Base-by-base conservation (phyloP, 37 sponge, comb jelly and placozoan species). In the Cladorhizidae sp. region DNA sequence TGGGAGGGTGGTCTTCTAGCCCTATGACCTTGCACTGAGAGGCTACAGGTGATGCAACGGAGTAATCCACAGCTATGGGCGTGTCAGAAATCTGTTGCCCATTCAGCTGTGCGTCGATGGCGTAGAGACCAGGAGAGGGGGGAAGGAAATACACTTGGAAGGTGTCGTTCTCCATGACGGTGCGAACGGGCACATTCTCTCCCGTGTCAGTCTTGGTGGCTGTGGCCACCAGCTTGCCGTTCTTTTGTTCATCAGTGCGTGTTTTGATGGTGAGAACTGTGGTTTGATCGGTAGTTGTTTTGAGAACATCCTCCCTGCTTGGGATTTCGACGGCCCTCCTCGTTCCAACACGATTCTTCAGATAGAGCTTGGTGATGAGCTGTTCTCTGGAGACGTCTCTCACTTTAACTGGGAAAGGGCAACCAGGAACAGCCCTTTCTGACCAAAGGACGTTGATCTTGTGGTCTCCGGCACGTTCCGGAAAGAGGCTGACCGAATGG, bases 381-480 rank as follows among this genome's bases (percentile, higher is more conserved):
- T 79, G 33, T 33, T 80, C 85, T 11, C 36, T 37, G 6, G 76
- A 31, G 18, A 31, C 59, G 15, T 86, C 86, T 18, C 31, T 45
- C 67, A 87, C 86, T 11, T 29, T 29, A 9, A 88, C 38, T 20
- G 40, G 18, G 36, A 88, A 93, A 14, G 94, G 94, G 36, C 84
- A 78, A 26, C 87, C 84, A 0, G 63, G 77, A 21, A 93, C 70
- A 61, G 86, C 67, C 63, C 73, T 74, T 22, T 84, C 82, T 17
- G 67, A 65, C 90, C 88, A 79, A 21, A 21, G 74, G 21, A 75
- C 71, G 1, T 76, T 61, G 8, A 87, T 0, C 22, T 26, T 33
- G 45, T 87, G 68, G 12, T 69, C 36, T 2, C 82, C 87, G 1
- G 76, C 43, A 3, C 12, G 15, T 1, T 22, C 31, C 0, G 87